A percentile compares a stretch with the other conserved stretches of the same genome.
Conservation (phyloP, 2,113 vertebrate genomes). For the Ictalurus furcatus region DNA sequence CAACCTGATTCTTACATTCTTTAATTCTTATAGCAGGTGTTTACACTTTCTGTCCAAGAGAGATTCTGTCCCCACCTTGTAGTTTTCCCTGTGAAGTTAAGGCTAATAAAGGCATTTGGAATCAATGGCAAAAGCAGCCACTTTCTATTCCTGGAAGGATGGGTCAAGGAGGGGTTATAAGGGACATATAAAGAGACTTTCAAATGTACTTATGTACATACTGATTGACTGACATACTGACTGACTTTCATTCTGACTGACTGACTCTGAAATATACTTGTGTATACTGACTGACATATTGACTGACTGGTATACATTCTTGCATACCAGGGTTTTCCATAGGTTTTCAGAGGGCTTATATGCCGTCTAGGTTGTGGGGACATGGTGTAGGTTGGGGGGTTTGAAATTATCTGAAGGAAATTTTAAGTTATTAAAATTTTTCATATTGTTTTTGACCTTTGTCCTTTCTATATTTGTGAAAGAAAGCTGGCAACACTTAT, state of each 20-base stretch:
- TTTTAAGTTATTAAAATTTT: too few species aligned
- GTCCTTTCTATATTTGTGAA: too few species aligned
- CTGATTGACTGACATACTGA: background rate
- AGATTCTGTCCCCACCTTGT: background rate
- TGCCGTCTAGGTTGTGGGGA: too few species aligned
- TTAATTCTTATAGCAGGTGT: slow-evolving; percentile 19
- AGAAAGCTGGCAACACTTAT: too few species aligned
- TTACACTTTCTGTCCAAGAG: background rate
- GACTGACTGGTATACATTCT: background rate
- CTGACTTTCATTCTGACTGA: background rate
- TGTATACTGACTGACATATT: background rate
- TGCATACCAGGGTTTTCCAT: too few species aligned
- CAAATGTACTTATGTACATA: too few species aligned
- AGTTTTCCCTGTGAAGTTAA: slow-evolving; percentile 7
- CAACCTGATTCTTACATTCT: background rate
- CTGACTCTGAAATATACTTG: background rate
- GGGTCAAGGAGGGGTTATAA: slow-evolving; percentile 17
- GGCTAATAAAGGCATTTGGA: background rate
- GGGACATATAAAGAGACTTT: background rate
- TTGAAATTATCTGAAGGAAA: too few species aligned
- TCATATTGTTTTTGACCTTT: too few species aligned
- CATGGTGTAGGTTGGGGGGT: too few species aligned
- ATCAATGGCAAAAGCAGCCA: slow-evolving; percentile 17
- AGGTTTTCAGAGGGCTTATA: too few species aligned
- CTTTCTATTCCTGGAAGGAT: background rate